Evolutionary conservation across 2,113 vertebrate species (phyloP), one percentile per base, ranked within the genome.

Genomic region (Leuciscus idus): DNA sequence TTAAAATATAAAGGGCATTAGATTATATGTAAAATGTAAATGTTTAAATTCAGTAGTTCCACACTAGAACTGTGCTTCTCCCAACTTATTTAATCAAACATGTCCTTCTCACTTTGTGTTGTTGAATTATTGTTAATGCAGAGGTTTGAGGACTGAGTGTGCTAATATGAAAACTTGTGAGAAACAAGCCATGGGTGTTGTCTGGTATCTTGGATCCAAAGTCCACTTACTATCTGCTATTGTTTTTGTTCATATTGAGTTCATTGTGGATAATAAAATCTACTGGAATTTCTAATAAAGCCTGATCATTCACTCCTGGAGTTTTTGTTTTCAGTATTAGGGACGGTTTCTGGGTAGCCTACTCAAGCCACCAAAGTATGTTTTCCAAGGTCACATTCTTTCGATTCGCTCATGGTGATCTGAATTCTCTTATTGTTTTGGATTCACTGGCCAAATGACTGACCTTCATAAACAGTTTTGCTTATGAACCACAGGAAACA

Each of bases 41-140:
- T n/a, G 39, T 74, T 46, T 48, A 48, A 75, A 5, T 68, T 30
- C 13, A 33, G 28, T 19, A 4, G 26, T 8, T 68, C 64, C 64
- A 68, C n/a, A 21, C 8, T 33, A 28, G n/a, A 26, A 50, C n/a
- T 21, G 48, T 77, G 48, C 17, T 21, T 55, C 50, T 33, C 13
- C 7, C 26, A 55, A 23, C 36, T 74, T 33, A 46, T 70, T 48
- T 72, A 75, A 73, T 39, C 46, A 76, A 73, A 77, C 74, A 77
- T 68, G 39, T 43, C 62, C 85, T 30, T 57, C 9, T 66, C 50
- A 57, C 46, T 77, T 59, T 89, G 86, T 87, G 50, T 76, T 43
- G 52, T 82, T 39, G 48, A 77, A 59, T 33, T 26, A 72, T 68
- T 61, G 48, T 77, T 84, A 87, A 75, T 68, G 68, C 79, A 88